phyloP scores from a whole-genome alignment of 1,140 invertebrate species.

The Hormaphis cornu region DNA sequence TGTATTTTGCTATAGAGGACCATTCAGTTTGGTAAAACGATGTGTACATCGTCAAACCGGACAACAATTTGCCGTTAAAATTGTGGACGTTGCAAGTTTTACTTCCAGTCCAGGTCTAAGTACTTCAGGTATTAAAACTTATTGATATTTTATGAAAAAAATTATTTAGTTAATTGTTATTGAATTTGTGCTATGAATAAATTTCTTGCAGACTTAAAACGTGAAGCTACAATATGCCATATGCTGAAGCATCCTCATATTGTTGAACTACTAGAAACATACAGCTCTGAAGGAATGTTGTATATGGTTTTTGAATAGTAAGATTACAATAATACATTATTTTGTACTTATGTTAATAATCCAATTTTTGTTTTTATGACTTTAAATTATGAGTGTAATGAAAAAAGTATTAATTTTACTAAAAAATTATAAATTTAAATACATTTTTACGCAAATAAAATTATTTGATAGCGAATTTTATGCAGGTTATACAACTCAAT shows the following conservation, averaged over 20 bases:
- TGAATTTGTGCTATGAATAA: background rate
- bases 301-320: slow-evolving; percentile 99
- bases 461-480: too few relatives aligned
- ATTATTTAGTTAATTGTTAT: background rate
- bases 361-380: too few relatives aligned
- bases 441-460: too few relatives aligned
- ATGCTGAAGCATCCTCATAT: slow-evolving; percentile 98
- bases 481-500: too few relatives aligned
- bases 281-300: slow-evolving; percentile 96
- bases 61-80: slow-evolving; percentile 96
- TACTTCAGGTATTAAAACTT: slow-evolving; percentile 67
- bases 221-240: slow-evolving; percentile 97
- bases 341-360: too few relatives aligned
- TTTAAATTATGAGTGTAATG: too few relatives aligned
- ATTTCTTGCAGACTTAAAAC: slow-evolving; percentile 71
- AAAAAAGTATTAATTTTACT: too few relatives aligned
- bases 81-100: slow-evolving; percentile 95
- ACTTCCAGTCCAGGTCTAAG: slow-evolving; percentile 90
- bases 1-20: slow-evolving; percentile 67
- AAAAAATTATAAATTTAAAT: too few relatives aligned
- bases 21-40: slow-evolving; percentile 90
- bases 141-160: background rate
- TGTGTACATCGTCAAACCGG: slow-evolving; percentile 91
- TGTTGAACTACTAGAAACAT: slow-evolving; percentile 93
- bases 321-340: too few relatives aligned